Evolutionary conservation across 1,140 invertebrate genomes (phyloP).

Genomic region (Asobara japonica): DNA sequence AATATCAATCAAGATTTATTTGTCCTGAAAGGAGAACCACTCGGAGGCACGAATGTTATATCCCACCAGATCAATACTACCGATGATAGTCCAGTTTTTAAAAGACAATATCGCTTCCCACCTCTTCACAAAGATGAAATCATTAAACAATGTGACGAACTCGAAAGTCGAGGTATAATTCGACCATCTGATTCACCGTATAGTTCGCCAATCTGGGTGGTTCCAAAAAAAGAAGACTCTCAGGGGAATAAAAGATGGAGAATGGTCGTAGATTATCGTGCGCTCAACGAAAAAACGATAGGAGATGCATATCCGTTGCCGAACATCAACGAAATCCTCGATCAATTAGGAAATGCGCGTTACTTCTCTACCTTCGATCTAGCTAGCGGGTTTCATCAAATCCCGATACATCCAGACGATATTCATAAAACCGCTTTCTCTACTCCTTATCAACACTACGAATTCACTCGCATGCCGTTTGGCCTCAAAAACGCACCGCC

Average conservation of each 20-base stretch:
- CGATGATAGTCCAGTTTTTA: not conserved
- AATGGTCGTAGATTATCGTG: constrained; percentile 6
- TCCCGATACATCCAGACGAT: constrained; percentile 8
- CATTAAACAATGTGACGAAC: constrained; percentile 1
- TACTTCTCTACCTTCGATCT: constrained; percentile 11
- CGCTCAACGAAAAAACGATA: constrained; percentile 6
- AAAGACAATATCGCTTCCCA: constrained; percentile 25
- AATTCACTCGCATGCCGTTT: no score
- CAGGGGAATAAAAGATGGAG: constrained; percentile 14
- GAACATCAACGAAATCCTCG: no score
- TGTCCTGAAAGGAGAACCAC: not conserved
- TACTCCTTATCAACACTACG: no score
- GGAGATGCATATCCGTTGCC: constrained; percentile 16
- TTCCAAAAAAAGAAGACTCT: constrained; percentile 12
- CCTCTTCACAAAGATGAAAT: constrained; percentile 7
- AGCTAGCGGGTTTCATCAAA: constrained; percentile 16
- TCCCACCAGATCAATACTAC: not conserved
- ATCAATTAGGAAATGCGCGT: not conserved
- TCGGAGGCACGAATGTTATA: not conserved
- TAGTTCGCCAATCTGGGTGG: constrained; percentile 1
- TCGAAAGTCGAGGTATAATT: constrained; percentile 16
- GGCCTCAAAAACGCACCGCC: no score
- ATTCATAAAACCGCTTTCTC: no score
- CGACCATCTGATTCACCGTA: not conserved
- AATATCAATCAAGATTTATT: not conserved